Conservation (phyloP, 2,888 invertebrate genomes). For the Tipula unca region DNA sequence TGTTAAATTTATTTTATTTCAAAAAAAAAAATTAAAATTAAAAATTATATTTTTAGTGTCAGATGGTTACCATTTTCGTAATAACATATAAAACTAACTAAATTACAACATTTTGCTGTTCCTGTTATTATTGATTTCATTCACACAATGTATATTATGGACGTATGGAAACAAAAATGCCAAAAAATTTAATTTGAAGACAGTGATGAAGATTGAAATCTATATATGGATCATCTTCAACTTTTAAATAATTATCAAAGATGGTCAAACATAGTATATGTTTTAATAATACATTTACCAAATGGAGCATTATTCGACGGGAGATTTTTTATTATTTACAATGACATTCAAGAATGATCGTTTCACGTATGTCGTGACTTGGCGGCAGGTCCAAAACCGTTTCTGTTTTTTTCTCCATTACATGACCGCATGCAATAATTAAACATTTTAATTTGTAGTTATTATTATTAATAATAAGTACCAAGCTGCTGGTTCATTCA, state of each 20-base stretch:
- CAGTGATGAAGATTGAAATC: slow-evolving; percentile 1
- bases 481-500: not conserved
- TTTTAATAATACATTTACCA: not conserved
- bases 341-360: not conserved
- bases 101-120: not conserved
- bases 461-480: not conserved
- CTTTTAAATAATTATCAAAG: not conserved
- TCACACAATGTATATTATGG: not conserved
- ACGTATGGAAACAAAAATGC: not conserved
- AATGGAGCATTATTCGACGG: not conserved
- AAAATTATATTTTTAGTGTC: not conserved
- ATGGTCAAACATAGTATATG: no score
- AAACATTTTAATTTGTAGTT: not conserved
- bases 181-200: not conserved
- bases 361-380: not conserved
- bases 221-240: not conserved
- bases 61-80: not conserved
- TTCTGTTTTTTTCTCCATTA: not conserved
- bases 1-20: not conserved
- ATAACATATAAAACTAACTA: not conserved
- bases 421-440: not conserved
- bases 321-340: not conserved
- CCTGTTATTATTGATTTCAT: not conserved
- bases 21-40: not conserved
- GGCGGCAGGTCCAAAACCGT: not conserved